Conservation (phyloP, 2,888 invertebrate genomes). For the Diogma glabrata region DNA sequence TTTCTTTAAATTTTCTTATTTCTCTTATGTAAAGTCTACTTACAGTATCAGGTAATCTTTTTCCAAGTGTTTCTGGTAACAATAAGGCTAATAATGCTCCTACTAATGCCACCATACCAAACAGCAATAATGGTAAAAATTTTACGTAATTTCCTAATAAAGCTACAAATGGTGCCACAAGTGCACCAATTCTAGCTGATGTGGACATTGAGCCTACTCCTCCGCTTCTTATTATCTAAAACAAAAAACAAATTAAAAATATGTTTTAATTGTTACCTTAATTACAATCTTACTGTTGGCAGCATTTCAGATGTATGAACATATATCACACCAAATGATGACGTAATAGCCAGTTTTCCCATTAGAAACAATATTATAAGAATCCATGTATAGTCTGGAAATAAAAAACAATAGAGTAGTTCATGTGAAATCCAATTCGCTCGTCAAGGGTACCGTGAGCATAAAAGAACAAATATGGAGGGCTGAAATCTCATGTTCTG, state of each 20-base stretch:
- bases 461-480: no score
- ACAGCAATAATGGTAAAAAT: constrained; percentile 41
- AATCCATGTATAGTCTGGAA: constrained; percentile 40
- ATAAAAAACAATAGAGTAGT: no score
- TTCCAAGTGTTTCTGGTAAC: constrained; percentile 50
- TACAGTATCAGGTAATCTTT: constrained; percentile 49
- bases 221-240: constrained; percentile 41
- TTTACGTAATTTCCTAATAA: constrained; percentile 41
- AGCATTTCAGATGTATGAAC: constrained; percentile 42
- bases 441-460: no score
- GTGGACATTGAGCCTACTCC: constrained; percentile 49
- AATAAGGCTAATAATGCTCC: constrained; percentile 43
- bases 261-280: neutral
- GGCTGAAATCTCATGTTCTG: no score
- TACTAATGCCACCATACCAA: constrained; percentile 40
- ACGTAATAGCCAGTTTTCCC: constrained; percentile 52
- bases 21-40: constrained; percentile 16
- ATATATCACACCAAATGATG: constrained; percentile 50
- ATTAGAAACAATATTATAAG: constrained; percentile 44
- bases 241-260: constrained; percentile 14
- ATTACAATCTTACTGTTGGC: constrained; percentile 28
- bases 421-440: no score
- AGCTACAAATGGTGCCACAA: constrained; percentile 49
- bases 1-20: constrained; percentile 21
- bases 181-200: constrained; percentile 45